phyloP scores from a whole-genome alignment of 2,797 vertebrate species.

The Simalia tracyae region DNA sequence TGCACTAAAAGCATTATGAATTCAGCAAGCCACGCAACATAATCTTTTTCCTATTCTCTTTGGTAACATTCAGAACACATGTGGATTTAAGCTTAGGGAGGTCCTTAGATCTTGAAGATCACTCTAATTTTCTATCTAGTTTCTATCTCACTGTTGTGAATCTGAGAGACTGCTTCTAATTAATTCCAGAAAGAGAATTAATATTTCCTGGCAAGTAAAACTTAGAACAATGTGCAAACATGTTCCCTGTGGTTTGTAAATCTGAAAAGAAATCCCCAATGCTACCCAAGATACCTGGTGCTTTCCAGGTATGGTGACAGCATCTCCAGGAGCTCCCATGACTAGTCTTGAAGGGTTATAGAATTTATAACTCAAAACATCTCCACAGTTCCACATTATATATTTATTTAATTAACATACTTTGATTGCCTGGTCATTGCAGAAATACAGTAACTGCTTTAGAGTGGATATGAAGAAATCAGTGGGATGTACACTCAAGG shows the following conservation, averaged over 20 bases:
- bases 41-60: not conserved
- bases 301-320: not conserved
- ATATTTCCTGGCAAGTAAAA: not conserved
- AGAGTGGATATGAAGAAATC: not conserved
- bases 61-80: not conserved
- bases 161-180: not conserved
- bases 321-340: not conserved
- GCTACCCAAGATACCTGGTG: not conserved
- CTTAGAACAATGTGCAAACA: not conserved
- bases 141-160: not conserved
- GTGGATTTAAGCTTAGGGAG: not conserved
- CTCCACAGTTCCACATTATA: not conserved
- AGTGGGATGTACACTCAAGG: not conserved
- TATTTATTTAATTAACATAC: not conserved
- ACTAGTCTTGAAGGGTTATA: not conserved
- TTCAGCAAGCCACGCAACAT: not conserved
- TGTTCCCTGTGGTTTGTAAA: not conserved
- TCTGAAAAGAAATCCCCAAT: not conserved
- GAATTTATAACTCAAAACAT: not conserved
- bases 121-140: not conserved
- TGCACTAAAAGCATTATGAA: constrained; percentile 18
- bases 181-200: not conserved
- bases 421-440: not conserved
- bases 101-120: not conserved
- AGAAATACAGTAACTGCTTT: not conserved